Base-by-base conservation (phyloP, 2,888 invertebrate species). In the Polyploca ridens region DNA sequence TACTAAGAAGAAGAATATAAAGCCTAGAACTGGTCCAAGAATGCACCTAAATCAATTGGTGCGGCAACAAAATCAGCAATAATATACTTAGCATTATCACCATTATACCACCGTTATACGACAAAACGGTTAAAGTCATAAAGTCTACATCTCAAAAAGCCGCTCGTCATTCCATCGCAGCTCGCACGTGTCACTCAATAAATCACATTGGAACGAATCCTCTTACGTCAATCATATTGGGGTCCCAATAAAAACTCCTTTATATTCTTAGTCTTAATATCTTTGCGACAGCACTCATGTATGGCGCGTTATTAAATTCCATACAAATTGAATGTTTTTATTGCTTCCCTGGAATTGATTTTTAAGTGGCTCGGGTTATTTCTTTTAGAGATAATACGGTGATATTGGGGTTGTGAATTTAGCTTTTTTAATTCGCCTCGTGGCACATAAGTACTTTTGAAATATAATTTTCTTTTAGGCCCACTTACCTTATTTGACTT, bases 181-280 rank as follows among this genome's bases (percentile, higher is more conserved):
- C 16, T 10, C 54, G 6, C 54, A 54, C 54, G 54, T 54, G 54
- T 54, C 10, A 54, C 54, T 54, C 54, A 54, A 54, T 54, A 54
- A 19, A 54, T 54, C 19, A 54, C 8, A 54, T 54, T 19, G 54
- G 19, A 54, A 54, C 16, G 10, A 54, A 19, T 19, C 54, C 54
- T 54, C 54, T 54, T 54, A 54, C 54, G 16, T 54, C 54, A 54
- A 54, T 54, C 54, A 54, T 54, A 54, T n/a, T 19, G 19, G 54
- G 19, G 16, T 54, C 54, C 10, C 54, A 54, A 54, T 54, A 54
- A 54, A 54, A 54, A 54, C 54, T 54, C 54, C 19, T 54, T 54
- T 54, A 54, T 54, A 54, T 54, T 54, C 54, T 16, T 8, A n/a
- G 19, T 54, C 54, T 54, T 54, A 19, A 54, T 54, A 54, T 54